phyloP scores from a whole-genome alignment of 2,888 invertebrate species.

The Clunio marinus region DNA sequence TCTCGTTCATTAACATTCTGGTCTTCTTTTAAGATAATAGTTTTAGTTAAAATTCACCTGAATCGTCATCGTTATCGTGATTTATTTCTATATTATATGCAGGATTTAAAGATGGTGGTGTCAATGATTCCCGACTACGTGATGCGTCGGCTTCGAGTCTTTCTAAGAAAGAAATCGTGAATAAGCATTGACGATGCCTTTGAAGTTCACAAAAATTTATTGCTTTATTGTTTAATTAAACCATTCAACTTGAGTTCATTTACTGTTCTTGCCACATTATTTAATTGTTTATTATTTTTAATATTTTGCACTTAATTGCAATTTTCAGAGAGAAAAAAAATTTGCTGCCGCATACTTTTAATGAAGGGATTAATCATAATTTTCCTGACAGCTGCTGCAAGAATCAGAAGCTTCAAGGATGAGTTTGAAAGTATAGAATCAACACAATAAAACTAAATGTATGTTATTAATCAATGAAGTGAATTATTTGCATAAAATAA shows the following conservation, averaged over 20 bases:
- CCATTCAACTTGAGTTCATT: background rate
- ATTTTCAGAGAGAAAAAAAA: no score
- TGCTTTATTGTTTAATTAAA: background rate
- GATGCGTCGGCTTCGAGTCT: conserved; percentile 29
- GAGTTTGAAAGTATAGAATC: no score
- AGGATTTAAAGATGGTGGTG: conserved; percentile 51
- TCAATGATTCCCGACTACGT: conserved; percentile 24
- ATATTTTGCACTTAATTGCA: no score
- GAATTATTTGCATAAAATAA: no score
- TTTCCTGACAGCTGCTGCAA: background rate
- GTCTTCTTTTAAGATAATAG: background rate
- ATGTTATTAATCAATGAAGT: no score
- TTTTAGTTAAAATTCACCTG: conserved; percentile 41
- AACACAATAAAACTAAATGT: no score
- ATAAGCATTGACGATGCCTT: no score
- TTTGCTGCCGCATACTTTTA: no score
- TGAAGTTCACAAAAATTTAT: no score
- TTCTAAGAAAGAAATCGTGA: background rate
- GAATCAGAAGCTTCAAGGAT: background rate
- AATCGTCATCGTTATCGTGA: conserved; percentile 45
- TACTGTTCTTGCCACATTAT: background rate
- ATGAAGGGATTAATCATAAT: background rate
- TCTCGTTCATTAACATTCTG: background rate
- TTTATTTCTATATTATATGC: conserved; percentile 50
- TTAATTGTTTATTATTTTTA: background rate